Percentiles rank a stretch among this genome's conserved stretches.
These are phyloP conservation scores for Rhagoletis zephyria DNA, from an alignment of 1,140 invertebrate genomes.

Conservation along the genomic window DNA sequence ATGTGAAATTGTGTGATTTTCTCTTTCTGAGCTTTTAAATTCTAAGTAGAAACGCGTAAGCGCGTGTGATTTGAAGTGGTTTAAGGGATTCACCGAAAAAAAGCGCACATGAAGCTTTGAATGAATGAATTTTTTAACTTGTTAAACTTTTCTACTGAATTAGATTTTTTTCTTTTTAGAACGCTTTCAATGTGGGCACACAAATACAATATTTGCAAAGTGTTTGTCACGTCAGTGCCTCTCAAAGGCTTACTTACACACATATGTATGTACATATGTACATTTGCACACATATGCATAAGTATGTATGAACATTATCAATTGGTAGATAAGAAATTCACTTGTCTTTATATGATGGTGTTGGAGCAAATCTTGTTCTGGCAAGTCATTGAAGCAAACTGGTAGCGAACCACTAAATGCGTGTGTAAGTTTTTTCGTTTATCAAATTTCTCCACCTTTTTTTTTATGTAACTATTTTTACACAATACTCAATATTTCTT, in stretches of 20 bases:
- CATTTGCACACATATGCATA: neutral
- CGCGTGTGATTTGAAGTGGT: neutral
- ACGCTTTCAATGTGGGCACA: neutral
- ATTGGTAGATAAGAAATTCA: no score
- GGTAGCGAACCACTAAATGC: neutral
- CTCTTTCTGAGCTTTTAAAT: neutral
- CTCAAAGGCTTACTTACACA: constrained; percentile 13
- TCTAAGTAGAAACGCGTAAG: neutral
- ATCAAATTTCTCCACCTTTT: no score
- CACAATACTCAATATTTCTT: no score
- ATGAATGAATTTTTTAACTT: constrained; percentile 41
- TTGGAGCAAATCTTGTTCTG: no score
- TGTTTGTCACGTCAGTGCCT: constrained; percentile 35
- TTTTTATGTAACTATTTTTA: no score
- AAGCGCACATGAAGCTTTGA: neutral
- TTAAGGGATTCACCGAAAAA: constrained; percentile 1
- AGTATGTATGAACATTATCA: neutral
- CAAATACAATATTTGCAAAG: neutral
- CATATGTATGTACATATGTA: neutral
- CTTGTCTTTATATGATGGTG: no score
- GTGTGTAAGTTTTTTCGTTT: neutral
- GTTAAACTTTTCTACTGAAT: neutral
- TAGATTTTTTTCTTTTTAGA: neutral
- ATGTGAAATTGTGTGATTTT: neutral
- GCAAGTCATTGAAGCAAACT: no score